A percentile compares a stretch with the other conserved stretches of the same genome.
phyloP scores from a whole-genome alignment of 1,140 invertebrate genomes.

The Lithobius niger region DNA sequence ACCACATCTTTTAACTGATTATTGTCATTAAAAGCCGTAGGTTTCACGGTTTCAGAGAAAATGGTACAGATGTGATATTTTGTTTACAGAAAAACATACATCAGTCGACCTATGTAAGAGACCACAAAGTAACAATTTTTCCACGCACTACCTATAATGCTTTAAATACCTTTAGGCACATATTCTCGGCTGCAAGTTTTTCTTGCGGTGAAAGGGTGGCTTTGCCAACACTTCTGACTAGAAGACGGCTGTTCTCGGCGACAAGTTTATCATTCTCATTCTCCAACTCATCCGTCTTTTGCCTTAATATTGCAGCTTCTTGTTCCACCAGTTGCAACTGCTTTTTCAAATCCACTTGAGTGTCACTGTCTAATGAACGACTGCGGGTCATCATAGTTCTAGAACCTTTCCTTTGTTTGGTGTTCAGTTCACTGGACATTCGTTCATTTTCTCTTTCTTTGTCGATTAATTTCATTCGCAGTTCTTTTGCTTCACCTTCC shows the following conservation, averaged over 20 bases:
- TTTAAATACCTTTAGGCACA: conserved; percentile 11
- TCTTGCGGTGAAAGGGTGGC: background rate
- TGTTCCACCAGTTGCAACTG: conserved; percentile 58
- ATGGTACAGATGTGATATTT: no score
- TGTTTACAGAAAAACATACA: no score
- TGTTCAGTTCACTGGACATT: conserved; percentile 50
- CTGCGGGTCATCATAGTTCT: conserved; percentile 25
- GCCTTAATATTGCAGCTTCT: conserved; percentile 48
- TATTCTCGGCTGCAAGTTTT: conserved; percentile 8
- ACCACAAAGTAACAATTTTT: no score
- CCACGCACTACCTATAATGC: no score
- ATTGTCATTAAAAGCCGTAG: no score
- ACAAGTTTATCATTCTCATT: conserved; percentile 55
- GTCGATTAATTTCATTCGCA: conserved; percentile 61
- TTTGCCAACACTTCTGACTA: conserved; percentile 20
- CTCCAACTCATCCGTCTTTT: conserved; percentile 49
- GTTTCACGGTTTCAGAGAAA: no score
- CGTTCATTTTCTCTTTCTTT: conserved; percentile 67
- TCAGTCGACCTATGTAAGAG: no score
- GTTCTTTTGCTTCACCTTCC: conserved; percentile 53
- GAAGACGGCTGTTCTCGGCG: conserved; percentile 53
- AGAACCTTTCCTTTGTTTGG: conserved; percentile 33
- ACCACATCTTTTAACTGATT: no score
- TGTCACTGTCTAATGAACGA: conserved; percentile 40
- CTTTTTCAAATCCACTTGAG: conserved; percentile 48